Percentiles rank a stretch among this genome's conserved stretches.
Evolutionary conservation across 2,888 invertebrate genomes (phyloP).

Genomic region (Spialia ferax): DNA sequence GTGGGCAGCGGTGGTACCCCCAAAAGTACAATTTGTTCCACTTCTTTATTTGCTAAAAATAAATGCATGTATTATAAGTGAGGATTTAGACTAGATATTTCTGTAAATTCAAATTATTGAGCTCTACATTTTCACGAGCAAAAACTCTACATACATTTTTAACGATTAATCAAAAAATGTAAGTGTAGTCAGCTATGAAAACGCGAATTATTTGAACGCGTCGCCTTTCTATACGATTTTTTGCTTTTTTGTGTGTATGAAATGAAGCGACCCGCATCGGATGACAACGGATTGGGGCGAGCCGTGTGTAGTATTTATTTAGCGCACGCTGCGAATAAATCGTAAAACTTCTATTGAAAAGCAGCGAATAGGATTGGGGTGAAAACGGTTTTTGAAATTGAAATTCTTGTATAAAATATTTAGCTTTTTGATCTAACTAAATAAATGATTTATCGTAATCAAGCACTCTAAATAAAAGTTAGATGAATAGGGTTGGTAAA

Average conservation of each 20-base stretch:
- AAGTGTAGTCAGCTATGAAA: conserved; percentile 5
- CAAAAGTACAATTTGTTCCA: too few species aligned
- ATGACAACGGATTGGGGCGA: neutral
- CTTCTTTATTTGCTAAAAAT: too few species aligned
- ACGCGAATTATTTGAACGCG: neutral
- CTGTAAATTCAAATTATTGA: too few species aligned
- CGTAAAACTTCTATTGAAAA: conserved; percentile 11
- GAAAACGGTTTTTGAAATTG: neutral
- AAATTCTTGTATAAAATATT: neutral
- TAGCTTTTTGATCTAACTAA: too few species aligned
- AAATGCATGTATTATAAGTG: too few species aligned
- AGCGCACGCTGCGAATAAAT: neutral
- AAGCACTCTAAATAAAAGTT: too few species aligned
- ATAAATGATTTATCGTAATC: too few species aligned
- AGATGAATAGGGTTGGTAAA: too few species aligned
- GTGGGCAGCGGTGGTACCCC: too few species aligned
- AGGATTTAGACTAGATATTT: too few species aligned
- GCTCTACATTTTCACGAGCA: too few species aligned
- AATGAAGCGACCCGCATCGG: conserved; percentile 9
- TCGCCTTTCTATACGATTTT: neutral
- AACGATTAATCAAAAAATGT: neutral
- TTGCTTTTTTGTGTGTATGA: neutral
- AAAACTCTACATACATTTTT: neutral
- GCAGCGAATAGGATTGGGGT: neutral
- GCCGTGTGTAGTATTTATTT: conserved; percentile 3